Percentiles rank a stretch among this genome's conserved stretches.
Conservation (phyloP, 2,888 invertebrate species). For the Phalera bucephala region DNA sequence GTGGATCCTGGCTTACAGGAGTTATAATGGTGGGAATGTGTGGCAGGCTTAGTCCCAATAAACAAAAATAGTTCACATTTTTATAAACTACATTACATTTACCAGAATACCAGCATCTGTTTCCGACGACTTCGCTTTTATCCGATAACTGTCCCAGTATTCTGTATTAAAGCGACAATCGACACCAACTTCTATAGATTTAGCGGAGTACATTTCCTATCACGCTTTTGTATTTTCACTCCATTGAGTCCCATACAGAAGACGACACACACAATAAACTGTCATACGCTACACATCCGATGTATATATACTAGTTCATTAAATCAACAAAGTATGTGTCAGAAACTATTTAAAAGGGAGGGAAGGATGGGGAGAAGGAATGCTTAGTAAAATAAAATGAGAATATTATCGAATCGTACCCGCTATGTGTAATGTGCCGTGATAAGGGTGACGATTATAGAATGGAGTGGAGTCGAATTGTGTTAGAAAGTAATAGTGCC, state of each 20-base stretch:
- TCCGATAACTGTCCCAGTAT: too few species aligned
- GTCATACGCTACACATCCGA: constrained; percentile 25
- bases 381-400: constrained; percentile 71
- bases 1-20: too few species aligned
- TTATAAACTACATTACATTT: too few species aligned
- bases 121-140: too few species aligned
- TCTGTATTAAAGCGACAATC: not conserved
- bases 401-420: constrained; percentile 71
- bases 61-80: too few species aligned
- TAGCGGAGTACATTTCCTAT: not conserved
- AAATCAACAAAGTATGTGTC: constrained; percentile 74
- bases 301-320: constrained; percentile 59
- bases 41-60: too few species aligned
- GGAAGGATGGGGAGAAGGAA: constrained; percentile 48
- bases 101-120: too few species aligned
- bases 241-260: not conserved
- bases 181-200: not conserved
- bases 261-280: not conserved
- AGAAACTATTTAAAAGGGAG: constrained; percentile 57
- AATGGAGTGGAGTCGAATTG: constrained; percentile 30
- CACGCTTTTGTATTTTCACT: not conserved
- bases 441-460: constrained; percentile 32
- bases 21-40: too few species aligned
- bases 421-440: constrained; percentile 64
- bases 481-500: too few species aligned